Conservation (phyloP, 2,888 invertebrate genomes). For the Nesidiocoris tenuis region DNA sequence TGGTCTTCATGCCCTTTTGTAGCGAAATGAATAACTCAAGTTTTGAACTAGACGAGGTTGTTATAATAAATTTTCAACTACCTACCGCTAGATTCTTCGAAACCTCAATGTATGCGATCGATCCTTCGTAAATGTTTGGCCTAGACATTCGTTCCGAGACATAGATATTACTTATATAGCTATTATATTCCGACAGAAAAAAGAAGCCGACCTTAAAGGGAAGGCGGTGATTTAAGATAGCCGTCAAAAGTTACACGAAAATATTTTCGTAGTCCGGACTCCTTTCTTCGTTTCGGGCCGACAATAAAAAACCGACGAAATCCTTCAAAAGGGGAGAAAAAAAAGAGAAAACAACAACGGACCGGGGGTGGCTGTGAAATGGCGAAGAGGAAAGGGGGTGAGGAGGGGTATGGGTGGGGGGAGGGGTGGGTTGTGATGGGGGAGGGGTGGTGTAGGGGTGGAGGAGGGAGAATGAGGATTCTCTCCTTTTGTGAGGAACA, state of each 20-base stretch:
- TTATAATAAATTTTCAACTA: too few species aligned
- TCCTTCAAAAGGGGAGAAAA: background rate
- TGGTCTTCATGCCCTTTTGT: too few species aligned
- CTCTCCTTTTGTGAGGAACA: background rate
- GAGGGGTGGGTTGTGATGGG: slow-evolving; percentile 3
- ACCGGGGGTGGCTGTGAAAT: background rate
- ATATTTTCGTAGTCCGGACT: slow-evolving; percentile 6
- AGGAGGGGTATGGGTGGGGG: slow-evolving; percentile 1
- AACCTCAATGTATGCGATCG: too few species aligned
- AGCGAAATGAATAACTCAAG: too few species aligned
- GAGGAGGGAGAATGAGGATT: background rate
- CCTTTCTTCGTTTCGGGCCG: slow-evolving; percentile 1
- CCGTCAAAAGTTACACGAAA: slow-evolving; percentile 18
- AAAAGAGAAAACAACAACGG: background rate
- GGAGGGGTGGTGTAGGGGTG: background rate
- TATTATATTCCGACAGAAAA: too few species aligned
- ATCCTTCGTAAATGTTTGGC: too few species aligned
- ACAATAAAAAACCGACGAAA: background rate
- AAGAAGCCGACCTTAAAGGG: too few species aligned
- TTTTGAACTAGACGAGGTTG: too few species aligned
- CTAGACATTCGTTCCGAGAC: too few species aligned
- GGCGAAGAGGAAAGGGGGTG: background rate
- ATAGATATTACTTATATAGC: too few species aligned
- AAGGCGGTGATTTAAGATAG: too few species aligned
- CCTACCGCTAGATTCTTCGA: too few species aligned